Conservation (phyloP, 2,797 vertebrate species). For the Adelosebastes latens region DNA sequence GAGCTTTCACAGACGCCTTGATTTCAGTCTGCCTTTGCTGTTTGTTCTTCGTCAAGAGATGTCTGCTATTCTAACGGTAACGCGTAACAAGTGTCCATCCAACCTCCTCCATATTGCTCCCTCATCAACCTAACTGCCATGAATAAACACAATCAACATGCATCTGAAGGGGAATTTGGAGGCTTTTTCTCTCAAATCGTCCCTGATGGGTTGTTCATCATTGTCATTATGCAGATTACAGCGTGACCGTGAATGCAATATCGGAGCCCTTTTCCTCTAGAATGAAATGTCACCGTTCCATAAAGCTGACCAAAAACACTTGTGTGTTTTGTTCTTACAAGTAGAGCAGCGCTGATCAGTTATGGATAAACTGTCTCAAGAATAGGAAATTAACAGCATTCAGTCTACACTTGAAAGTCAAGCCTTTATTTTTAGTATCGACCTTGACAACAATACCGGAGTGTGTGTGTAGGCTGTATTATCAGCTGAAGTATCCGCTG, state of each 20-base stretch:
- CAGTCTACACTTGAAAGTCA: conserved; percentile 64
- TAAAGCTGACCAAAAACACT: conserved; percentile 68
- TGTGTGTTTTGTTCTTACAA: conserved; percentile 60
- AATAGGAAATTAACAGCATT: conserved; percentile 60
- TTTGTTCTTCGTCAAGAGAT: conserved; percentile 74
- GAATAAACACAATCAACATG: conserved; percentile 83
- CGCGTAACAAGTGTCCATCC: conserved; percentile 78
- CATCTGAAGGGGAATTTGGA: conserved; percentile 70
- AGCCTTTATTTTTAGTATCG: conserved; percentile 54
- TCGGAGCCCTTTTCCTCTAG: conserved; percentile 38
- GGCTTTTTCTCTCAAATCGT: conserved; percentile 67
- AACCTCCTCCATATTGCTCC: conserved; percentile 79
- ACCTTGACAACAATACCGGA: conserved; percentile 62
- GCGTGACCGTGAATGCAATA: conserved; percentile 57
- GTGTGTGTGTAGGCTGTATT: conserved; percentile 6
- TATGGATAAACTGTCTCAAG: conserved; percentile 66
- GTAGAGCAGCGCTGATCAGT: conserved; percentile 49
- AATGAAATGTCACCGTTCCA: conserved; percentile 45
- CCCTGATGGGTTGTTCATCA: conserved; percentile 73
- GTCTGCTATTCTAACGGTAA: conserved; percentile 77
- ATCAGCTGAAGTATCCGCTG: conserved; percentile 13
- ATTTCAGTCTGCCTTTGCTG: conserved; percentile 74
- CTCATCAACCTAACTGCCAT: conserved; percentile 78
- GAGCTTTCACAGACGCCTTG: conserved; percentile 73
- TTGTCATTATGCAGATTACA: conserved; percentile 80